phyloP scores from a whole-genome alignment of 2,888 invertebrate genomes.

The Exocentrus adspersus region DNA sequence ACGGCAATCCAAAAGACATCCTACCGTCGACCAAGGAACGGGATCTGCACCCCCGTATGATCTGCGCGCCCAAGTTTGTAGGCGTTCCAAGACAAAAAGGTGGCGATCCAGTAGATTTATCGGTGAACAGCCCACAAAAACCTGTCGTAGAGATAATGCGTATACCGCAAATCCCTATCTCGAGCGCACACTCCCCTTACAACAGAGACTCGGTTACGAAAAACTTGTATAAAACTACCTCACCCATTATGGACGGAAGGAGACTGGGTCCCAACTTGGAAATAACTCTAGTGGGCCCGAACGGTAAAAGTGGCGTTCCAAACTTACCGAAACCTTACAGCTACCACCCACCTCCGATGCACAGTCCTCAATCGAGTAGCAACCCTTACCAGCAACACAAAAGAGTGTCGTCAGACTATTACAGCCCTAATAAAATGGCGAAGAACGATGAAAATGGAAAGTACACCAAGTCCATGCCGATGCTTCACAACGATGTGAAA shows the following conservation, averaged over 20 bases:
- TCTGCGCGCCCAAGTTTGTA: conserved; percentile 60
- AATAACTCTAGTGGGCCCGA: conserved; percentile 71
- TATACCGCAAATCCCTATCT: conserved; percentile 59
- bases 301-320: conserved; percentile 23
- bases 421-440: conserved; percentile 64
- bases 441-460: conserved; percentile 57
- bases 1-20: conserved; percentile 78
- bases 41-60: conserved; percentile 62
- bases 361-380: conserved; percentile 31
- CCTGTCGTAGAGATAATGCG: conserved; percentile 71
- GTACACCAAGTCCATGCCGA: conserved; percentile 40
- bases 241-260: conserved; percentile 61
- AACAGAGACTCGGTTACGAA: conserved; percentile 45
- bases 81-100: conserved; percentile 60
- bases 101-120: conserved; percentile 73
- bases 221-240: conserved; percentile 48
- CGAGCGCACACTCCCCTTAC: conserved; percentile 21
- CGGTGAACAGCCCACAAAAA: conserved; percentile 66
- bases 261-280: conserved; percentile 74
- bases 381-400: conserved; percentile 61
- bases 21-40: conserved; percentile 67
- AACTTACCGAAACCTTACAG: conserved; percentile 22
- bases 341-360: conserved; percentile 20
- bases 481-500: conserved; percentile 28
- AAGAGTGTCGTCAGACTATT: conserved; percentile 68